Evolutionary conservation across 1,140 invertebrate species (phyloP).

Genomic region (Eriocheir sinensis): DNA sequence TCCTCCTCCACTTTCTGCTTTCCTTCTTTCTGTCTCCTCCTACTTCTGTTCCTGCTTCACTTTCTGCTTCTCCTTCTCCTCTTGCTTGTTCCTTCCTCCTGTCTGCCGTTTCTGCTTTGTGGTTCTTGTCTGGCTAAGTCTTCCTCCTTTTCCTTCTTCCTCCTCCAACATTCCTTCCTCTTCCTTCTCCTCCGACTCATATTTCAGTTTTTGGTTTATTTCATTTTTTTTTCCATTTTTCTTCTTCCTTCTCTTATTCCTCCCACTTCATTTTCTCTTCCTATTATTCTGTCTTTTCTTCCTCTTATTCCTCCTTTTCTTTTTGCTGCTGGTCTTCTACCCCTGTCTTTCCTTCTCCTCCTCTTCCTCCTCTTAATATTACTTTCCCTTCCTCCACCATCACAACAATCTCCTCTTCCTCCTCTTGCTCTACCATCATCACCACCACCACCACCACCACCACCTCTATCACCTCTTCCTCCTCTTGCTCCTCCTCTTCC

Average conservation of each 20-base stretch:
- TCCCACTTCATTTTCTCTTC: neutral
- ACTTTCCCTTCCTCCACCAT: too few relatives aligned
- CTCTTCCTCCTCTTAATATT: neutral
- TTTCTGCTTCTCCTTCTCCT: neutral
- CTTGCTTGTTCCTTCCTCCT: neutral
- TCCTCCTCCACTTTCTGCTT: neutral
- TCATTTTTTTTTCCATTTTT: neutral
- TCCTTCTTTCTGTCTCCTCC: neutral
- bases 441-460: too few relatives aligned
- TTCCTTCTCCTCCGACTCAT: neutral
- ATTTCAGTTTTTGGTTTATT: neutral
- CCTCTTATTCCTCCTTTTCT: slow-evolving; percentile 6
- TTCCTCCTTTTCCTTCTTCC: too few relatives aligned
- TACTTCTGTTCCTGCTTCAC: slow-evolving; percentile 27
- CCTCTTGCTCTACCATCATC: neutral
- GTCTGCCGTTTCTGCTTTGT: too few relatives aligned
- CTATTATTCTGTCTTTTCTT: neutral
- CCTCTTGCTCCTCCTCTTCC: neutral
- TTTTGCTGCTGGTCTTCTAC: neutral
- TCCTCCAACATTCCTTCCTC: too few relatives aligned
- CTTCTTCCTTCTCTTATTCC: neutral
- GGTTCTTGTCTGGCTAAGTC: too few relatives aligned
- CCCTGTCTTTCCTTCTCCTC: neutral
- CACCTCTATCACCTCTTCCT: neutral
- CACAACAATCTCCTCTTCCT: neutral